These are phyloP conservation scores for Rhinolophus ferrumequinum DNA, from an alignment of 2,113 vertebrate species.

Conservation along the genomic window DNA sequence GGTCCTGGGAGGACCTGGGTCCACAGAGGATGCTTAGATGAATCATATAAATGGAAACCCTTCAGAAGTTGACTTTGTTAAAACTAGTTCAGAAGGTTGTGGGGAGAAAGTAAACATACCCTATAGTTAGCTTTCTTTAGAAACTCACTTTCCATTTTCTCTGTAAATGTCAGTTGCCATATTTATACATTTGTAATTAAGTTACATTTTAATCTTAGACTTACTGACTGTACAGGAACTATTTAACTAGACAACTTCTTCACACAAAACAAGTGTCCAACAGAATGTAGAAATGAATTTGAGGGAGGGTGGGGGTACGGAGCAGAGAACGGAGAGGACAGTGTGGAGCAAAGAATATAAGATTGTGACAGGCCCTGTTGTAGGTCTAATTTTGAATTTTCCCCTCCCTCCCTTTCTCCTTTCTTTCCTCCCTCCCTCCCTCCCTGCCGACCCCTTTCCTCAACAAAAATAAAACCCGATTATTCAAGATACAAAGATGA, in stretches of 20 bases:
- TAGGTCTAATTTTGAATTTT: not conserved
- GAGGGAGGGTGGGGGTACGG: no score
- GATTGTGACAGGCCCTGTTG: not conserved
- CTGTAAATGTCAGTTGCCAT: constrained; percentile 81
- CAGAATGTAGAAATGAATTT: not conserved
- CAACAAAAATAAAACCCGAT: not conserved
- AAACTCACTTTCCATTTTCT: constrained; percentile 58
- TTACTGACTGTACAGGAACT: constrained; percentile 78
- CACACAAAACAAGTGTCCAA: not conserved
- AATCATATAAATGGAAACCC: constrained; percentile 54
- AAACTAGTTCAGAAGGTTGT: constrained; percentile 72
- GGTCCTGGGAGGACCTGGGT: constrained; percentile 56
- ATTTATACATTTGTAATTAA: constrained; percentile 80
- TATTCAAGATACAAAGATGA: not conserved
- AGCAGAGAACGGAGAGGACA: not conserved
- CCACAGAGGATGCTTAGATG: constrained; percentile 70
- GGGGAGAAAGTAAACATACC: constrained; percentile 67
- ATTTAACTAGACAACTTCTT: constrained; percentile 64
- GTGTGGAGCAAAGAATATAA: not conserved
- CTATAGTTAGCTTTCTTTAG: constrained; percentile 62
- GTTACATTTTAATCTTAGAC: constrained; percentile 58
- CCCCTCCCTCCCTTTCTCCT: rapidly evolving
- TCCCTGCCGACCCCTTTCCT: no score
- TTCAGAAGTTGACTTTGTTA: constrained; percentile 75
- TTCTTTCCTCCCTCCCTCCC: no score